phyloP scores from a whole-genome alignment of 2,797 vertebrate species.

The Rhinella marina region DNA sequence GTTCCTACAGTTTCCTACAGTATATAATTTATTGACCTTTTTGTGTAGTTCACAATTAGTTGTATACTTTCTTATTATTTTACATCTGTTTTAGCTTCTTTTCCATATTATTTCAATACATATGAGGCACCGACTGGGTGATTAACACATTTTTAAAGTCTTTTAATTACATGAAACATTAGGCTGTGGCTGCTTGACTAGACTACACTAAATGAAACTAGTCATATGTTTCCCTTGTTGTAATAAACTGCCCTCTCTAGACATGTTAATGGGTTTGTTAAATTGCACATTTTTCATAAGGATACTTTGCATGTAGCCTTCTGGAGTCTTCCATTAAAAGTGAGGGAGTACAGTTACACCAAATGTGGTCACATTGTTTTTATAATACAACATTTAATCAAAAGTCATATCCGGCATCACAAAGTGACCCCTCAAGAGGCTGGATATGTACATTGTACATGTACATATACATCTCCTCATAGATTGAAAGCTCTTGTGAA shows the following conservation, averaged over 20 bases:
- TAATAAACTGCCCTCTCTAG: conserved; percentile 38
- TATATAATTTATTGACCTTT: background rate
- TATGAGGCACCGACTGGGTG: background rate
- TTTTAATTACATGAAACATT: conserved; percentile 14
- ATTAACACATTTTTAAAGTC: conserved; percentile 26
- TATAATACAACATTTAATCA: conserved; percentile 57
- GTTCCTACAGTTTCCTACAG: background rate
- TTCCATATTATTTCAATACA: conserved; percentile 6
- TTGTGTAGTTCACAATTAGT: background rate
- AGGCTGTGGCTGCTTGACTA: conserved; percentile 28
- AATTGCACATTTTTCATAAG: conserved; percentile 49
- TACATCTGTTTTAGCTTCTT: conserved; percentile 3
- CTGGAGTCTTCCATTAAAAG: conserved; percentile 54
- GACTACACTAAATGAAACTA: conserved; percentile 18
- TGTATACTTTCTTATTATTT: conserved; percentile 14
- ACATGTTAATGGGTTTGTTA: conserved; percentile 50
- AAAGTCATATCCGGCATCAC: conserved; percentile 41
- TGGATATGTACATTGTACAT: no score
- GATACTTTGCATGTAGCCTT: conserved; percentile 40
- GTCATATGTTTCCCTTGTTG: conserved; percentile 48
- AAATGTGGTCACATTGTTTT: conserved; percentile 50
- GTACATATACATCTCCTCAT: no score
- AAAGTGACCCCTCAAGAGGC: conserved; percentile 6
- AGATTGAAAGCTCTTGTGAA: no score
- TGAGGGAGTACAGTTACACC: conserved; percentile 42